These are phyloP conservation scores for Podocnemis expansa DNA, from an alignment of 2,113 vertebrate genomes.

Conservation along the genomic window DNA sequence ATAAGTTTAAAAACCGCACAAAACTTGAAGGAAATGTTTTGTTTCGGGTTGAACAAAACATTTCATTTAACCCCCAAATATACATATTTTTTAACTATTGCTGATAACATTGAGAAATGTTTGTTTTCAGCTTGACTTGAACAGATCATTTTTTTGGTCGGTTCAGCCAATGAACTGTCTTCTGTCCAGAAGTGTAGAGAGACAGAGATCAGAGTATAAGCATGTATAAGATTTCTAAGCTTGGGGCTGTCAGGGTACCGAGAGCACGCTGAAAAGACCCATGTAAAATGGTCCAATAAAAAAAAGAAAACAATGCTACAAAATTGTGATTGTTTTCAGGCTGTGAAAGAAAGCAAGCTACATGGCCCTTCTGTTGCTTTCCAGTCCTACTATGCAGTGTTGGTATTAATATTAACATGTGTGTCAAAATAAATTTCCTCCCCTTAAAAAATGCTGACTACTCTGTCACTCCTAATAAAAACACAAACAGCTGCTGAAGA, in stretches of 20 bases:
- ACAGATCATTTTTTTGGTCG: not conserved
- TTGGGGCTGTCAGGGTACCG: not conserved
- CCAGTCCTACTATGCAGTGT: fast-evolving
- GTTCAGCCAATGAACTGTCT: not conserved
- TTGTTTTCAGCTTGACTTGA: not conserved
- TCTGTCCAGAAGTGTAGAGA: not conserved
- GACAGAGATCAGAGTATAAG: not conserved
- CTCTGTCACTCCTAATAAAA: not conserved
- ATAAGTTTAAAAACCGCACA: not conserved
- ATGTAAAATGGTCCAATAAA: not conserved
- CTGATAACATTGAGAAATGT: not conserved
- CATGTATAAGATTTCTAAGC: not conserved
- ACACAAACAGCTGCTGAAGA: constrained; percentile 27
- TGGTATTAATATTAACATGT: not conserved
- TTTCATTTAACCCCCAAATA: not conserved
- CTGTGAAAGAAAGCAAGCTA: not conserved
- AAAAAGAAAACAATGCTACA: not conserved
- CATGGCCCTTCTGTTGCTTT: not conserved
- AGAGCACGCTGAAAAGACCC: not conserved
- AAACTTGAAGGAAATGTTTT: not conserved
- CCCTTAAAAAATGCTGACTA: not conserved
- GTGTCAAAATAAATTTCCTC: not conserved
- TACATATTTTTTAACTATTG: not conserved
- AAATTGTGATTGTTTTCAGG: not conserved
- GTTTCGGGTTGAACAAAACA: not conserved